Percentiles rank a stretch among this genome's conserved stretches.
These are phyloP conservation scores for Colletes collaris DNA, from an alignment of 2,888 invertebrate species.

Conservation along the genomic window DNA sequence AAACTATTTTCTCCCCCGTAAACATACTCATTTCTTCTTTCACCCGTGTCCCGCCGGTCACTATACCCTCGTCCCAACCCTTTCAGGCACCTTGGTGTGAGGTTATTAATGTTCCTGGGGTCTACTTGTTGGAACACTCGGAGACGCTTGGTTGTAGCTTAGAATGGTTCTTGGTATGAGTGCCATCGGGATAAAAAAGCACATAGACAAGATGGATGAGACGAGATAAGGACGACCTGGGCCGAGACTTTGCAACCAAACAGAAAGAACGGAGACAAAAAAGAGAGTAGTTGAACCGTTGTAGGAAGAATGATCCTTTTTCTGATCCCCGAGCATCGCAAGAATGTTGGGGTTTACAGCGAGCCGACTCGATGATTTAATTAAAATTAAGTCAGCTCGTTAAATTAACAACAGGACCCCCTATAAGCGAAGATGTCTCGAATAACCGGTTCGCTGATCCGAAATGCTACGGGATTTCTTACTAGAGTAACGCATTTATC, in stretches of 20 bases:
- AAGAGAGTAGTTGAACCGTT: constrained; percentile 19
- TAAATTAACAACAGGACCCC: constrained; percentile 20
- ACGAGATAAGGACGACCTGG: constrained; percentile 64
- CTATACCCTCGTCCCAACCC: constrained; percentile 27
- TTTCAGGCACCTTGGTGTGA: constrained; percentile 49
- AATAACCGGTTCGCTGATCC: background rate
- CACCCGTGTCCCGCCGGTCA: background rate
- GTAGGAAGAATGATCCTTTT: constrained; percentile 35
- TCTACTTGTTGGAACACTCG: constrained; percentile 35
- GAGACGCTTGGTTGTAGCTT: constrained; percentile 34
- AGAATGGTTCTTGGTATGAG: constrained; percentile 32
- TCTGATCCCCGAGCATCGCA: background rate
- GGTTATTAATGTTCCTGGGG: constrained; percentile 62
- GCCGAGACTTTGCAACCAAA: constrained; percentile 28
- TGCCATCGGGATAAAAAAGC: constrained; percentile 66
- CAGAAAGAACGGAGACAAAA: background rate
- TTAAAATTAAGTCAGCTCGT: constrained; percentile 47
- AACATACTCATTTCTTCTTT: constrained; percentile 37
- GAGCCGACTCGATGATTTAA: constrained; percentile 33
- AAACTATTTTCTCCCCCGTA: constrained; percentile 16
- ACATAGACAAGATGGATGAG: constrained; percentile 72
- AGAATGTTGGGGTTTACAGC: constrained; percentile 13
- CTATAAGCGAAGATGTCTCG: constrained; percentile 13
- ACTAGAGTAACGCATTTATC: constrained; percentile 19
- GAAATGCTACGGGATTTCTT: constrained; percentile 19